These are phyloP conservation scores for Drosophila paranaensis DNA, from an alignment of 2,888 invertebrate genomes.

Conservation along the genomic window DNA sequence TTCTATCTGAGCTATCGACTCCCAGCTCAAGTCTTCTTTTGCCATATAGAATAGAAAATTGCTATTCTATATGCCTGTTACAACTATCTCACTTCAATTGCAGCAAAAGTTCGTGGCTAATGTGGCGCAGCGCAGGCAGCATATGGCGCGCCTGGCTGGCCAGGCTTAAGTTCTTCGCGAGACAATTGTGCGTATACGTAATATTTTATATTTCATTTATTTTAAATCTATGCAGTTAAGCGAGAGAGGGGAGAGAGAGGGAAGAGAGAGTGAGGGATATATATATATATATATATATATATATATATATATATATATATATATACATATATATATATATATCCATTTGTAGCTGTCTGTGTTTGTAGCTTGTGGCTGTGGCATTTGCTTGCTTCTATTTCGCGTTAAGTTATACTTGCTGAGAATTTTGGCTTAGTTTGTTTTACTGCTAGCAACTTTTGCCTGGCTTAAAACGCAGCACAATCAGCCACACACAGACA, in stretches of 20 bases:
- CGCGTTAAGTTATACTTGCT: slow-evolving; percentile 10
- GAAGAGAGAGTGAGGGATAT: neutral
- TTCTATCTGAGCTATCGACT: no score
- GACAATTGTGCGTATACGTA: slow-evolving; percentile 52
- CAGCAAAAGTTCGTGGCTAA: slow-evolving; percentile 6
- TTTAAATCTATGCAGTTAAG: slow-evolving; percentile 16
- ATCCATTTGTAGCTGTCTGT: no score
- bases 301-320: no score
- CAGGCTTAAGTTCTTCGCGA: slow-evolving; percentile 23
- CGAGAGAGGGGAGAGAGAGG: neutral
- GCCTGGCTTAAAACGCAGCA: slow-evolving; percentile 1
- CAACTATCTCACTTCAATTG: neutral
- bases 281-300: no score
- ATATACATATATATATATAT: no score
- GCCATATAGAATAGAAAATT: no score
- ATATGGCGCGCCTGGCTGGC: slow-evolving; percentile 7
- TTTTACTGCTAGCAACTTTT: slow-evolving; percentile 7
- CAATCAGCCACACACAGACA: neutral
- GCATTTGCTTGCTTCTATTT: slow-evolving; percentile 25
- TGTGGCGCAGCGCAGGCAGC: neutral
- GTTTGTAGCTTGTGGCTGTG: slow-evolving; percentile 7
- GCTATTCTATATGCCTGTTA: no score
- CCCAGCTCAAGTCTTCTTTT: no score
- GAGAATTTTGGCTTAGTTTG: slow-evolving; percentile 27
- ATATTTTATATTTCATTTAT: slow-evolving; percentile 41